Evolutionary conservation across 2,888 invertebrate genomes (phyloP), one percentile per base, ranked within the genome.

Genomic region (Sycophila texana): DNA sequence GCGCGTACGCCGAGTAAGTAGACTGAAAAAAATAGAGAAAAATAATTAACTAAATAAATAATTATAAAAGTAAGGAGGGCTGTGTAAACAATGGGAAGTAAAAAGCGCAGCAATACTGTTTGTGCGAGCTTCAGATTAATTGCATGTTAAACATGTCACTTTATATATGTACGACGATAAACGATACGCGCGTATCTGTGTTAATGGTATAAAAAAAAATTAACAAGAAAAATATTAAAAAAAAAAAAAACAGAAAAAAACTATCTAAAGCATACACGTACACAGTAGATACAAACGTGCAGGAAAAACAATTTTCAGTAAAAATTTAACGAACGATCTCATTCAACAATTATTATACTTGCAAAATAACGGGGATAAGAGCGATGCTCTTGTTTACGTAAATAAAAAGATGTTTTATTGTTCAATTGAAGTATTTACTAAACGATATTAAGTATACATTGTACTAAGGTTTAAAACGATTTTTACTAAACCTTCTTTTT

Each of bases 111-210:
- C 89, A 87, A 85, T 86, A 87, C 82, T 88, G 88, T 89, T 89
- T 88, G 89, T 89, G 88, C 89, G 87, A 88, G 89, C 89, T 90
- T 89, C 89, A 84, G 85, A 88, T 89, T 88, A 88, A 89, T 90
- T 90, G 88, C 90, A 90, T 90, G 90, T 90, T 89, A 89, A 90
- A 90, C 90, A 90, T 90, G 90, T 90, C 88, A 88, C 87, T 88
- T 87, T 88, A 86, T 82, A 85, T 83, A 79, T 87, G 86, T 88
- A 88, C 84, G 86, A 86, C 86, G 84, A 88, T 74, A 74, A 80
- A 74, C 68, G 81, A 81, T 88, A 89, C 88, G 87, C 86, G 83
- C 85, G 86, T 89, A 88, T 86, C 89, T 86, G 88, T 87, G 85
- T 87, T 87, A 86, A 88, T 87, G 86, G 88, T 89, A 89, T 87